Evolutionary conservation across 2,888 invertebrate genomes (phyloP), one percentile per base, ranked within the genome.

Genomic region (Biston stratarius): DNA sequence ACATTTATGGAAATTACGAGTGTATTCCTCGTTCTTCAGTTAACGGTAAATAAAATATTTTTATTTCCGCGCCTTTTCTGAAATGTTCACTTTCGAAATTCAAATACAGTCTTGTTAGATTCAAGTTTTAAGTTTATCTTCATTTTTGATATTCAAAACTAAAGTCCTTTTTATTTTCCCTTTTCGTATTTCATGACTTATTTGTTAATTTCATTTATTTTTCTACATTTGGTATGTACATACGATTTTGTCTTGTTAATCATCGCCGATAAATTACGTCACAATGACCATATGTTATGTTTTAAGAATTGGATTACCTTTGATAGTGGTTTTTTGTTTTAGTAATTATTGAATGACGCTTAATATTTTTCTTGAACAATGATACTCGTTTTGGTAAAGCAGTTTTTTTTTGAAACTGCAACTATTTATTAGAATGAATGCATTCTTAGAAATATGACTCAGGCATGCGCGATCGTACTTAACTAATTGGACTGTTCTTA

Each of bases 1-100:
- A 98, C 86, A 96, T 98, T 83, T 98, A 98, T 85, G 97, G 97
- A 12, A 96, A 96, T 83, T 98, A 96, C 84, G 95, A 96, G 81
- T 97, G 96, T 88, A 95, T 95, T 76, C 96, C 96, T 0, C 90
- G 89, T 7, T 79, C 92, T 33, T 88, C 95, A 40, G 83, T 95
- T 34, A 96, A 96, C 83, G 95, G 97, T 97, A 87, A 94, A 38
- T 9, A 0, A 8, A 38, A 8, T 94, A 78, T 42, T 64, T 73
- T 67, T 74, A 58, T 57, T 70, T 58, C 52, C 63, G 47, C 71
- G 71, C 67, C 62, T 73, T 64, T 86, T 59, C 59, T 24, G 0
- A 56, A n/a, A n/a, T 15, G 71, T 61, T 64, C 73, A 82, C 84
- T 84, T 87, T 86, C 70, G 67, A 79, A 79, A 76, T 74, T 76